A percentile compares a stretch with the other conserved stretches of the same genome.
Conservation (phyloP, 2,888 invertebrate species). For the Caenorhabditis sp. region DNA sequence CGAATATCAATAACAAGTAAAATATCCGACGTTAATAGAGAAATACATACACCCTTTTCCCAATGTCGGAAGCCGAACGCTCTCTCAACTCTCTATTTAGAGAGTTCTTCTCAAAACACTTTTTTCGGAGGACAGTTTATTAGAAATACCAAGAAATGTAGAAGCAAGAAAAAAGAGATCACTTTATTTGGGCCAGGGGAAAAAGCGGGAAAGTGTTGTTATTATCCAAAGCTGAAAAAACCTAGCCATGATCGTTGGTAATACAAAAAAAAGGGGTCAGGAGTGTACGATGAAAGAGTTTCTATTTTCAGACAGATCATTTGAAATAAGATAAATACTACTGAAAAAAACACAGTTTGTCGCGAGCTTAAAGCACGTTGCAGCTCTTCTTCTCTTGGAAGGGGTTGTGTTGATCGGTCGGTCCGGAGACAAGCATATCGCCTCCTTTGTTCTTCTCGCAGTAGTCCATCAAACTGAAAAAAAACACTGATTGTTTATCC, state of each 20-base stretch:
- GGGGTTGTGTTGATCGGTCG: constrained; percentile 63
- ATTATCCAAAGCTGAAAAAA: constrained; percentile 6
- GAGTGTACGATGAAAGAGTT: too few species aligned
- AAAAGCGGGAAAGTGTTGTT: constrained; percentile 2
- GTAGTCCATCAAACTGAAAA: constrained; percentile 62
- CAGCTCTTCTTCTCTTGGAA: constrained; percentile 67
- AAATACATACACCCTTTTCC: too few species aligned
- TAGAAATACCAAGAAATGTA: neutral
- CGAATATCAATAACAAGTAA: too few species aligned
- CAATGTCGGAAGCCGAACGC: too few species aligned
- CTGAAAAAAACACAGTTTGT: too few species aligned
- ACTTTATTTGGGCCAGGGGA: neutral
- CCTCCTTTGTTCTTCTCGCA: constrained; percentile 61
- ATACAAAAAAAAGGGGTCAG: neutral
- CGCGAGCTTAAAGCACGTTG: constrained; percentile 45
- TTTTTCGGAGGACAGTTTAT: too few species aligned
- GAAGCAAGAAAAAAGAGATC: neutral
- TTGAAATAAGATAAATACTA: neutral
- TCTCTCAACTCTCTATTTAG: too few species aligned
- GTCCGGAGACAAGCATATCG: constrained; percentile 61
- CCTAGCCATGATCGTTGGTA: neutral
- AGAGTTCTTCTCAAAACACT: too few species aligned
- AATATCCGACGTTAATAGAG: too few species aligned
- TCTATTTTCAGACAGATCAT: neutral
- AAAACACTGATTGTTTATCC: too few species aligned